Evolutionary conservation across 1,140 invertebrate genomes (phyloP), one percentile per base, ranked within the genome.

Genomic region (Drosophila willistoni): DNA sequence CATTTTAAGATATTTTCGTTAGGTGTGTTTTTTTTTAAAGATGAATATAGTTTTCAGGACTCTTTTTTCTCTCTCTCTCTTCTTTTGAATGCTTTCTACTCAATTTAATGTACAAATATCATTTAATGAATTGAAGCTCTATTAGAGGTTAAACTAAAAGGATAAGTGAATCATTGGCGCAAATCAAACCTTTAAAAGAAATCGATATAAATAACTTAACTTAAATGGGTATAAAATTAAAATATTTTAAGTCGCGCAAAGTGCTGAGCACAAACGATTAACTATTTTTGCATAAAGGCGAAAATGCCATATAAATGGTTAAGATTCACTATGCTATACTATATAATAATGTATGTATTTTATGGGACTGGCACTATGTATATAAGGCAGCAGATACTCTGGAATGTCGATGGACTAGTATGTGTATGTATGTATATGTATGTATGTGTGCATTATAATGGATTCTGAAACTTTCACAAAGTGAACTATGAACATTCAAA

Each of bases 201-300:
- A 36, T 14, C 36, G n/a, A 1, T 55, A 73, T 71, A 56, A 25
- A 14, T 6, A 64, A 75, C 67, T 47, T 13, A 68, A 33, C 39
- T 57, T 39, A 71, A 64, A 57, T 47, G 14, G 54, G 55, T 65
- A 86, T 25, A 64, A 68, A 17, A 57, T 60, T 72, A 56, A 56
- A 25, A 79, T 36, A 79, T 70, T 36, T 62, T 14, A 79, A 79
- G 13, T 59, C 67, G 77, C 79, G 72, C 25, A 66, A 70, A 77
- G 85, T 75, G 68, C 71, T 68, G 79, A 81, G 82, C 78, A 71
- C 75, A 72, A 74, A 64, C 44, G 44, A 22, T 51, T 64, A 66
- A 86, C 65, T 56, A 71, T 81, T 78, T 29, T 70, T 75, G 63
- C 68, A 73, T 34, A 29, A 68, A 69, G 22, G 7, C 41, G 12